Evolutionary conservation across 30 jellyfish, hydroid and myxozoan genomes (phyloP).

Genomic region (Sanderia malayensis): DNA sequence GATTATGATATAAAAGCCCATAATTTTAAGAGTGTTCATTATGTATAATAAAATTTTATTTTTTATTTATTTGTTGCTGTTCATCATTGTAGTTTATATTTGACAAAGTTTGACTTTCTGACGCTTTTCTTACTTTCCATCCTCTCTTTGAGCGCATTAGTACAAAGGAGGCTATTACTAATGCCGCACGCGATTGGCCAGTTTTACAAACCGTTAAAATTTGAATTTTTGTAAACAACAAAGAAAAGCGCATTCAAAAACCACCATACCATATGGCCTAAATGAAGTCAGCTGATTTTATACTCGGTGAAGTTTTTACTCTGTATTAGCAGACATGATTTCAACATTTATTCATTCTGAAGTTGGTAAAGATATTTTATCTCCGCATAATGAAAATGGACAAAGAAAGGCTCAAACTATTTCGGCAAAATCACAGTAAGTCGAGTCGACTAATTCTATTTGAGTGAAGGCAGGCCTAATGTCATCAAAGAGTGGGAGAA

Average conservation of each 20-base stretch:
- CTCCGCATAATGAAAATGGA: not conserved
- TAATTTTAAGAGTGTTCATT: slow-evolving; percentile 11
- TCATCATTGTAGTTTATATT: not conserved
- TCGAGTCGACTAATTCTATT: too few species aligned
- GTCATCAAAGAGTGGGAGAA: too few species aligned
- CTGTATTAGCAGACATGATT: too few species aligned
- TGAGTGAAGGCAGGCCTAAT: too few species aligned
- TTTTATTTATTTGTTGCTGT: not conserved
- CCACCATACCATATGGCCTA: too few species aligned
- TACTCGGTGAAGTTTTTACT: too few species aligned
- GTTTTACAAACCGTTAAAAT: too few species aligned
- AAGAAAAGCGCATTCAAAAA: too few species aligned
- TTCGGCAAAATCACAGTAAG: not conserved
- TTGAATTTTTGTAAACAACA: too few species aligned
- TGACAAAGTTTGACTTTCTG: not conserved
- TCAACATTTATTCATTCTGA: not conserved
- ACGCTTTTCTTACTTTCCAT: too few species aligned
- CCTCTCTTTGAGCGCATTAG: not conserved
- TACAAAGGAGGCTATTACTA: not conserved
- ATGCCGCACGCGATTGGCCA: not conserved
- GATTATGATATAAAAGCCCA: slow-evolving; percentile 21
- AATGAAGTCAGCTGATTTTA: too few species aligned
- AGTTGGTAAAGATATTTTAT: not conserved
- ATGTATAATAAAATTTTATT: not conserved
- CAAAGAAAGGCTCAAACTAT: not conserved